Conservation (phyloP, 2,888 invertebrate genomes). For the Eurois occulta region DNA sequence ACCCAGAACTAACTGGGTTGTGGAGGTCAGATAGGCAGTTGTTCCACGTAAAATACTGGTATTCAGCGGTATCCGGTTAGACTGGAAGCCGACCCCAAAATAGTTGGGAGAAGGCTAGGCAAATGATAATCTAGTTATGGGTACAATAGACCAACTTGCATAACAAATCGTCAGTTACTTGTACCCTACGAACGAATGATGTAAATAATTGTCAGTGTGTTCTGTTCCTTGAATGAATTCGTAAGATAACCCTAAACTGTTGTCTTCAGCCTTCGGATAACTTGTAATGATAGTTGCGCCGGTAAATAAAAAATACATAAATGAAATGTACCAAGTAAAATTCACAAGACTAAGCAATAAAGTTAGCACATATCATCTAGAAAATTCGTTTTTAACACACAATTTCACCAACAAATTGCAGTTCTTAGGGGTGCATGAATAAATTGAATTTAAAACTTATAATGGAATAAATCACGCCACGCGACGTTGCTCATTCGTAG, state of each 20-base stretch:
- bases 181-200: neutral
- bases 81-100: no score
- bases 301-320: no score
- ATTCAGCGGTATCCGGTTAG: no score
- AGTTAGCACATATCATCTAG: neutral
- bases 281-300: neutral
- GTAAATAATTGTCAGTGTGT: neutral
- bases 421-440: slow-evolving; percentile 7
- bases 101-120: no score
- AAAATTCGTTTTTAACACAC: neutral
- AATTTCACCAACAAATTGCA: slow-evolving; percentile 33
- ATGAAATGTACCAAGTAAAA: neutral
- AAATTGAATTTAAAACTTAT: slow-evolving; percentile 35
- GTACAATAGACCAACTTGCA: no score
- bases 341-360: neutral
- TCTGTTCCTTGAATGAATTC: neutral
- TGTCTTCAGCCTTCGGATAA: neutral
- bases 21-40: no score
- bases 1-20: no score
- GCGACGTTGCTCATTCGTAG: neutral
- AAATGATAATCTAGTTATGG: no score
- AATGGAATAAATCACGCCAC: neutral
- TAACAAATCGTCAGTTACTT: no score
- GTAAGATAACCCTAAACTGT: neutral
- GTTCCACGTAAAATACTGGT: no score